Evolutionary conservation across 2,797 vertebrate genomes (phyloP), one percentile per base, ranked within the genome.

Genomic region (Natrix natrix): DNA sequence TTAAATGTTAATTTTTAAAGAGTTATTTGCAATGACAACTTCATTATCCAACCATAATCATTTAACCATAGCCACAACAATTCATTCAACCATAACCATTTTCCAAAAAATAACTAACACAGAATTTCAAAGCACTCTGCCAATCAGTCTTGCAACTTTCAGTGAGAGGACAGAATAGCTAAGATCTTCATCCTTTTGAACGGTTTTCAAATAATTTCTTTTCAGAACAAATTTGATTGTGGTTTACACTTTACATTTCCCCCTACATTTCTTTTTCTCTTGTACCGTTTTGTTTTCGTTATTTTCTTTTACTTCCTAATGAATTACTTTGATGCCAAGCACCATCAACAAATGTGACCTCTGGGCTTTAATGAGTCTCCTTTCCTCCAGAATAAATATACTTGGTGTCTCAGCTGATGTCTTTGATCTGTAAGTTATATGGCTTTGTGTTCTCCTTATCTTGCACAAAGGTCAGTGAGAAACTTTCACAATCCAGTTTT

Each of bases 391-490:
- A 55, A 92, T 69, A 93, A 91, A 93, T 57, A 91, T 54, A 48
- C 88, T 78, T 88, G 59, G 63, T 54, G 63, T 55, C 56, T 63
- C 48, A 61, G 37, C 28, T n/a, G 61, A 0, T 63, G 11, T 54
- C 66, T 92, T 89, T 93, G 43, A 92, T 74, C 37, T 92, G 0
- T 60, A 4, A n/a, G 8, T 78, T 94, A 74, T 43, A 43, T n/a
- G 87, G 57, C 86, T 90, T 94, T 87, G 89, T 48, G n/a, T 90
- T 92, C 48, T 78, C 61, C 56, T 83, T 60, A 88, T 94, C 56
- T 55, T 90, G n/a, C 43, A 60, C 54, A 90, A 92, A 87, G 55
- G 83, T 92, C 66, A 92, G 5, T 63, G 60, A 14, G 2, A 59
- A 22, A 48, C 66, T 91, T 91, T 93, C 48, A 88, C 52, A 83